phyloP scores from a whole-genome alignment of 2,888 invertebrate species.

The Melangyna quadrimaculata region DNA sequence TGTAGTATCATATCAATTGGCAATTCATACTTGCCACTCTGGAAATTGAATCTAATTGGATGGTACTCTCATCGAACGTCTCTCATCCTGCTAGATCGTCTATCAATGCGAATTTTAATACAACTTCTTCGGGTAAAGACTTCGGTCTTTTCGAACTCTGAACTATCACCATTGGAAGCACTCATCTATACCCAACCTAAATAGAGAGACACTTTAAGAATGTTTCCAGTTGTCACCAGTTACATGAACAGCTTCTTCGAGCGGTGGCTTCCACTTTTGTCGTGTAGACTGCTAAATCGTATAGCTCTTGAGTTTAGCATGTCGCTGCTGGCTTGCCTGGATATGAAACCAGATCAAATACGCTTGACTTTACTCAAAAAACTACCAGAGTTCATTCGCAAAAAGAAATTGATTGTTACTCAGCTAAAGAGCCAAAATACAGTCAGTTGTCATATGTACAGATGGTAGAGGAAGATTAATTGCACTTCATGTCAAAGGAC shows the following conservation, averaged over 20 bases:
- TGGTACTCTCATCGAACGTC: conserved; percentile 83
- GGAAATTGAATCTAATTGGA: conserved; percentile 87
- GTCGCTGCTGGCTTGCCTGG: conserved; percentile 90
- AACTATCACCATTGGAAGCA: conserved; percentile 83
- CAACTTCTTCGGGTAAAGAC: conserved; percentile 83
- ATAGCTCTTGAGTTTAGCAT: conserved; percentile 88
- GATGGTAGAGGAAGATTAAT: conserved; percentile 85
- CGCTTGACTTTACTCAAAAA: conserved; percentile 89
- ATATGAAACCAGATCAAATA: conserved; percentile 90
- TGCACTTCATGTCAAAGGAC: conserved; percentile 86
- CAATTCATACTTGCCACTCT: conserved; percentile 84
- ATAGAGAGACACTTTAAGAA: conserved; percentile 84
- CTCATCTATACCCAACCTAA: conserved; percentile 85
- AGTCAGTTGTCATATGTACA: conserved; percentile 84
- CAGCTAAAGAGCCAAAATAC: conserved; percentile 82
- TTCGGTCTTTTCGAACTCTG: conserved; percentile 79
- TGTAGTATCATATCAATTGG: conserved; percentile 82
- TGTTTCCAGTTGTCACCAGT: conserved; percentile 87
- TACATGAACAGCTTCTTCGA: conserved; percentile 90
- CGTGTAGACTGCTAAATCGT: conserved; percentile 86
- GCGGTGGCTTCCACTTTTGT: conserved; percentile 86
- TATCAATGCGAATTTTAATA: conserved; percentile 84
- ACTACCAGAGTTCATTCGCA: conserved; percentile 87
- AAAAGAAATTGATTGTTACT: no score
- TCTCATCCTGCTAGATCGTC: conserved; percentile 83